Percentiles rank a stretch among this genome's conserved stretches.
Conservation (phyloP, 2,113 vertebrate genomes). For the Forbesichthys papilliferus region DNA sequence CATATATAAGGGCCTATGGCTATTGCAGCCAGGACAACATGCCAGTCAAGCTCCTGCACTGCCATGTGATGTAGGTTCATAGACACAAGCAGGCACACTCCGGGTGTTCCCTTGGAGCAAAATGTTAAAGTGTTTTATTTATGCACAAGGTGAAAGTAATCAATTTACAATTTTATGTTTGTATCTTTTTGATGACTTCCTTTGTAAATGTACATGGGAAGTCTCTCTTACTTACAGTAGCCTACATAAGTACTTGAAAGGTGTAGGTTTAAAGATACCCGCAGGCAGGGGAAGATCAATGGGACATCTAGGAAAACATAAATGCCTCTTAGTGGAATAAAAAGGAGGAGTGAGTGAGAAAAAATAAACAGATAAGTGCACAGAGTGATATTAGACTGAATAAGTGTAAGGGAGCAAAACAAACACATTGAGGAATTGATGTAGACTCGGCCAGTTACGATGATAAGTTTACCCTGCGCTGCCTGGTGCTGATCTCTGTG, state of each 20-base stretch:
- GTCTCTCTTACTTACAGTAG: constrained; percentile 1
- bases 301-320: not conserved
- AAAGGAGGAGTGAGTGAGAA: not conserved
- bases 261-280: not conserved
- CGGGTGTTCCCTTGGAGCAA: not conserved
- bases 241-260: not conserved
- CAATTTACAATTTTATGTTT: not conserved
- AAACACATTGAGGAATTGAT: constrained; percentile 47
- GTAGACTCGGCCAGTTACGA: constrained; percentile 60
- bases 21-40: not conserved
- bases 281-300: constrained; percentile 9
- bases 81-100: too few relatives aligned
- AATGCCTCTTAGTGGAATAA: constrained; percentile 15
- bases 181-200: too few relatives aligned
- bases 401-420: constrained; percentile 40
- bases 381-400: constrained; percentile 40
- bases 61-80: too few relatives aligned
- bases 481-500: constrained; percentile 32
- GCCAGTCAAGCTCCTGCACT: not conserved
- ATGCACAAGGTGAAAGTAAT: constrained; percentile 8
- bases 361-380: constrained; percentile 22
- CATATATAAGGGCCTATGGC: not conserved
- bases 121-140: not conserved
- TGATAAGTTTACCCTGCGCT: constrained; percentile 48
- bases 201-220: too few relatives aligned